Evolutionary conservation across 2,113 vertebrate genomes (phyloP), one percentile per base, ranked within the genome.

Genomic region (Cephalopholis sonnerati): DNA sequence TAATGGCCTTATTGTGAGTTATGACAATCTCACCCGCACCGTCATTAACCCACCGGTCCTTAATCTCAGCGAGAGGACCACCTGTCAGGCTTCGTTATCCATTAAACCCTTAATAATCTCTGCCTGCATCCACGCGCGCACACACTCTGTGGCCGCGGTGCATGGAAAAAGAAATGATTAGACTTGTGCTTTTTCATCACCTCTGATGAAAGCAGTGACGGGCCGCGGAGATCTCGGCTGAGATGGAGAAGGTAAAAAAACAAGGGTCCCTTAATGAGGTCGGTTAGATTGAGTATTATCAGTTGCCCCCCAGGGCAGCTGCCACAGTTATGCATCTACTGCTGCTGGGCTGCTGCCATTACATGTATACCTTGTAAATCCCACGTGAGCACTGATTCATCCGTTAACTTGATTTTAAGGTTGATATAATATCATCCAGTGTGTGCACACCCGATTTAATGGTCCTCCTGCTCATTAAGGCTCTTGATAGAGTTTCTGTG

Each of bases 1-100:
- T 95, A 95, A 95, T 93, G 91, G 88, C 85, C 83, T 89, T 87
- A 86, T 94, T 93, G 90, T 95, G 94, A 95, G 91, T 95, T 95
- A 95, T 94, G 94, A 92, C 93, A 92, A 94, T 92, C 89, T 93
- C 82, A 82, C 75, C 89, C 90, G 79, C 84, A 85, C 85, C 59
- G 71, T 89, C 92, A 93, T 95, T 95, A 95, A 94, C 93, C 77
- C 84, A n/a, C 27, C 46, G 70, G 74, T 94, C 82, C 93, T 95
- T 90, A 91, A 93, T 94, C 93, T 94, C 86, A 16, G 75, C 41
- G 54, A 87, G 92, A 93, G 85, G 88, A 93, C 91, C 89, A 93
- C 89, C 93, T 92, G 91, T 93, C 93, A 93, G 89, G 77, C 80
- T 82, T 92, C 77, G 87, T 89, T 92, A 89, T 92, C 89, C 89